phyloP scores from a whole-genome alignment of 2,888 invertebrate species.

The Oligia fasciuncula region DNA sequence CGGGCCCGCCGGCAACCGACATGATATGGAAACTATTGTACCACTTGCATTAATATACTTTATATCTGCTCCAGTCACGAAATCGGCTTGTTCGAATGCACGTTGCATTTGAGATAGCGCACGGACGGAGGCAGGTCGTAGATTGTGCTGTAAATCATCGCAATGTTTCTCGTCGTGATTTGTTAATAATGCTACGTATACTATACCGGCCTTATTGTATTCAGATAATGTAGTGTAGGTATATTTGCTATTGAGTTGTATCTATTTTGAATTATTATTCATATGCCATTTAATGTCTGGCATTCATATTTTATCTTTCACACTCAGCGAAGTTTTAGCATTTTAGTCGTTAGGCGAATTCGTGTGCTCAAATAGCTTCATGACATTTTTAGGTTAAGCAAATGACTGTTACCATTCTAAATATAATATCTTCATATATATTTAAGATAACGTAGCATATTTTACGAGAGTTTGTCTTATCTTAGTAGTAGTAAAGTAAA shows the following conservation, averaged over 20 bases:
- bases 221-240: slow-evolving; percentile 29
- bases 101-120: slow-evolving; percentile 65
- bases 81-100: slow-evolving; percentile 66
- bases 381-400: slow-evolving; percentile 68
- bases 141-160: slow-evolving; percentile 67
- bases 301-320: slow-evolving; percentile 35
- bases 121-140: slow-evolving; percentile 51
- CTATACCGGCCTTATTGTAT: slow-evolving; percentile 36
- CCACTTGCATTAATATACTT: slow-evolving; percentile 70
- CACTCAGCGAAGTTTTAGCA: slow-evolving; percentile 9
- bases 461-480: slow-evolving; percentile 59
- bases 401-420: slow-evolving; percentile 58
- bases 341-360: slow-evolving; percentile 32
- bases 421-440: slow-evolving; percentile 43
- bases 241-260: slow-evolving; percentile 36
- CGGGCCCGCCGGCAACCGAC: slow-evolving; percentile 70
- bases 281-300: slow-evolving; percentile 24
- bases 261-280: slow-evolving; percentile 34
- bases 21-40: slow-evolving; percentile 78
- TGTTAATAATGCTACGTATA: slow-evolving; percentile 54
- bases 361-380: slow-evolving; percentile 36
- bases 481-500: slow-evolving; percentile 65
- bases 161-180: slow-evolving; percentile 65
- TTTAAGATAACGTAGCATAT: slow-evolving; percentile 53
- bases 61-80: slow-evolving; percentile 72